phyloP scores from a whole-genome alignment of 2,797 vertebrate genomes.

The Poeciliopsis presidionis region DNA sequence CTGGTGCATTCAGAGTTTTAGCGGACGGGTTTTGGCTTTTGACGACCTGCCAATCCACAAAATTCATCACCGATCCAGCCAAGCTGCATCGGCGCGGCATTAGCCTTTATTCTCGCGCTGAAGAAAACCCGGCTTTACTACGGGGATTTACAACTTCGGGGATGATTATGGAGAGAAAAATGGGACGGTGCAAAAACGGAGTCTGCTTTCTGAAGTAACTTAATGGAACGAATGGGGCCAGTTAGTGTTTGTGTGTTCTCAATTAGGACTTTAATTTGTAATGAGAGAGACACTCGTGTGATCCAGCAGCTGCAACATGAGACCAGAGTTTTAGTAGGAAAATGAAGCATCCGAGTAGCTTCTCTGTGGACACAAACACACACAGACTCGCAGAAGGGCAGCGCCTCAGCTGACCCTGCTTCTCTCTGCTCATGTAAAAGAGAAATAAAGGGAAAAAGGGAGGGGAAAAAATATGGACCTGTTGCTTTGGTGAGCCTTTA shows the following conservation, averaged over 20 bases:
- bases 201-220: conserved; percentile 23
- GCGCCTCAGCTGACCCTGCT: conserved; percentile 69
- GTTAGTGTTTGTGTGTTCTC: conserved; percentile 37
- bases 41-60: conserved; percentile 66
- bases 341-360: conserved; percentile 34
- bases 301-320: conserved; percentile 49
- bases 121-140: conserved; percentile 71
- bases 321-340: conserved; percentile 31
- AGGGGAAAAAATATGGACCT: conserved; percentile 19
- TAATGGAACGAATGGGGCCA: conserved; percentile 31
- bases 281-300: conserved; percentile 48
- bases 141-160: conserved; percentile 72
- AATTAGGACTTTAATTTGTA: conserved; percentile 60
- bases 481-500: conserved; percentile 24
- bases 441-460: conserved; percentile 57
- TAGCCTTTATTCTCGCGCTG: conserved; percentile 54
- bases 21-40: conserved; percentile 61
- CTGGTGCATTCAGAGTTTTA: conserved; percentile 43
- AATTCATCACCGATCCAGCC: conserved; percentile 62
- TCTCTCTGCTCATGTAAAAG: conserved; percentile 73
- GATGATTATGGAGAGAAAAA: conserved; percentile 66
- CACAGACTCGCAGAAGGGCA: conserved; percentile 34
- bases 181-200: conserved; percentile 56
- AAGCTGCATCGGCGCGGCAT: conserved; percentile 45
- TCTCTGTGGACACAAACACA: conserved; percentile 16